Base-by-base conservation (phyloP, 2,888 invertebrate species). In the Abscondita cerata region DNA sequence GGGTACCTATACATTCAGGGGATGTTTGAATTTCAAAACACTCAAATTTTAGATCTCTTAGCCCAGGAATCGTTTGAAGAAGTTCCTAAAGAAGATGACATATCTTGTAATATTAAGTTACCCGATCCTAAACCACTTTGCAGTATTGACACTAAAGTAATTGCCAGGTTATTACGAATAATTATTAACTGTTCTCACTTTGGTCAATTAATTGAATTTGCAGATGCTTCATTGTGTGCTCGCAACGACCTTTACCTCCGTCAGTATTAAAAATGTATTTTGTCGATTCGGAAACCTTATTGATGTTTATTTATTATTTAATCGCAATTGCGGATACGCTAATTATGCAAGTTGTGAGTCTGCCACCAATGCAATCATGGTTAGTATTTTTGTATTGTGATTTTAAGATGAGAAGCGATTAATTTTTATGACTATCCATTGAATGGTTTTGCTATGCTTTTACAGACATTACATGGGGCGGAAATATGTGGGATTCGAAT, bases 261-360 rank as follows among this genome's bases (percentile, higher is more conserved):
- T 86, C 89, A 61, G 89, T 92, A 18, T 83, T 97, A 74, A 91
- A 72, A 95, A 96, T 78, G 87, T 93, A 15, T 96, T 96, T 79
- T 93, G 93, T 72, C 87, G 96, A 73, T 96, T 96, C 81, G 96
- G 95, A 4, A 88, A 91, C 76, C 83, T 96, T 8, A 94, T 96
- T 59, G 95, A 95, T 78, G 93, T 95, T 1, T 96, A 94, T 76
- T 88, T 96, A 78, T 82, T 96, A 69, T 90, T 90, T 48, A 92
- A 95, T 76, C 92, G 93, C 76, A 96, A 94, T 74, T 95, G 93
- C 80, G 96, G 96, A 0, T 96, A 95, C 81, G 96, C 93, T 4
- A 93, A 94, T 73, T 96, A 91, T 81, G 90, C 93, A 1, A 85
- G 83, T 48, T 84, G 83, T 53, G 86, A 88, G 36, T 89, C 92